Conservation (phyloP, 2,888 invertebrate genomes). For the Metalampra italica region DNA sequence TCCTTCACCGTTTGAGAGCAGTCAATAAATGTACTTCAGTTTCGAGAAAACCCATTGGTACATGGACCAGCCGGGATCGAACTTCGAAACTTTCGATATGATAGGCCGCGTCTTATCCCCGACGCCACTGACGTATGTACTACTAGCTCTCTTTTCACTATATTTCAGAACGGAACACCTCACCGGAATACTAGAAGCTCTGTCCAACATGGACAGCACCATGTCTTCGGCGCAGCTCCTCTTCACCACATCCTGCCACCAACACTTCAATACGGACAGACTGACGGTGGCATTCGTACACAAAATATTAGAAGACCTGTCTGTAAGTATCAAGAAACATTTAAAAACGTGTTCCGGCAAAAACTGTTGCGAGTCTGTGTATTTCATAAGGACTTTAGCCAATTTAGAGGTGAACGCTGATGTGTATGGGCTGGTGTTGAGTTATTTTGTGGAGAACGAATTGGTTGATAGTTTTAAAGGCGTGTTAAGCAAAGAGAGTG, state of each 20-base stretch:
- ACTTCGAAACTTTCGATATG: too few species aligned
- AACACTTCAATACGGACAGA: conserved; percentile 28
- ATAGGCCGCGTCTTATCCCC: too few species aligned
- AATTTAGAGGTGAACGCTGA: conserved; percentile 32
- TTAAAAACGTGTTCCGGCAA: conserved; percentile 10
- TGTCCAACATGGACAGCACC: conserved; percentile 24
- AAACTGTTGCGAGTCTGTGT: conserved; percentile 28
- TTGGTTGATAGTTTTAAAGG: conserved; percentile 21
- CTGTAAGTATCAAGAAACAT: conserved; percentile 24
- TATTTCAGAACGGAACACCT: conserved; percentile 45
- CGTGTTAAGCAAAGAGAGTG: conserved; percentile 24
- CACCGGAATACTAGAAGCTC: conserved; percentile 25
- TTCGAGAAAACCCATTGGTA: too few species aligned
- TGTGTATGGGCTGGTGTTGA: conserved; percentile 27
- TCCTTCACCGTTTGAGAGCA: too few species aligned
- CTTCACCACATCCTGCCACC: conserved; percentile 54
- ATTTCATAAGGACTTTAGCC: conserved; percentile 45
- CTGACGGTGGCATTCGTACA: conserved; percentile 23
- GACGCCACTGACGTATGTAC: too few species aligned
- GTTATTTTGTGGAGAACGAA: conserved; percentile 29
- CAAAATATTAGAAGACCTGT: conserved; percentile 28
- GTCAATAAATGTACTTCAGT: too few species aligned
- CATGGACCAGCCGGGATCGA: too few species aligned
- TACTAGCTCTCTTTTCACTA: neutral
- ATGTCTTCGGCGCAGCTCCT: conserved; percentile 33